A percentile compares a stretch with the other conserved stretches of the same genome.
Conservation (phyloP, 2,888 invertebrate genomes). For the Conops quadrifasciatus region DNA sequence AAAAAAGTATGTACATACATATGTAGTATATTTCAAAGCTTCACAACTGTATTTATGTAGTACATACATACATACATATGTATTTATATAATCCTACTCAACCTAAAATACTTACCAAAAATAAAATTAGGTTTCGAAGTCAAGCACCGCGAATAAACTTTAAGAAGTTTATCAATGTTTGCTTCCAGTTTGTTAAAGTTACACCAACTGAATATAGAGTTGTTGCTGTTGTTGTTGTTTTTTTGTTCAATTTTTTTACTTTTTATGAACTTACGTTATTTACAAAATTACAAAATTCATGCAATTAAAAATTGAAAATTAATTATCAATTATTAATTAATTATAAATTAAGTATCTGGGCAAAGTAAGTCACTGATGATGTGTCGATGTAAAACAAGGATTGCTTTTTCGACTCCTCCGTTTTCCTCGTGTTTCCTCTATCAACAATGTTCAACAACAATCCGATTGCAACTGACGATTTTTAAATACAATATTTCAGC, state of each 20-base stretch:
- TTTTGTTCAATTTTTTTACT: too few species aligned
- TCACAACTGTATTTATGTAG: too few species aligned
- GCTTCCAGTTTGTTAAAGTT: not conserved
- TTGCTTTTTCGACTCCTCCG: not conserved
- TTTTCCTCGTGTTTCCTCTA: not conserved
- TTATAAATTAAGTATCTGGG: not conserved
- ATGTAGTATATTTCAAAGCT: too few species aligned
- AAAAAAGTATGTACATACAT: too few species aligned
- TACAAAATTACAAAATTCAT: not conserved
- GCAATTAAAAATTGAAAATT: not conserved
- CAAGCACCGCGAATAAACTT: not conserved
- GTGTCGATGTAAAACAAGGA: not conserved
- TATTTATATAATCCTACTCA: too few species aligned
- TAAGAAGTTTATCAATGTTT: not conserved
- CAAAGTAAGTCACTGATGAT: not conserved
- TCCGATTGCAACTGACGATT: constrained; percentile 52
- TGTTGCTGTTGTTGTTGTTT: too few species aligned
- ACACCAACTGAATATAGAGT: not conserved
- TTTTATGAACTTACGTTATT: not conserved
- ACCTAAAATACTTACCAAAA: too few species aligned
- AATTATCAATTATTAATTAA: constrained; percentile 7
- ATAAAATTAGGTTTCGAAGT: not conserved
- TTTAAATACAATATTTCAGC: constrained; percentile 42
- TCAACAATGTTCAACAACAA: constrained; percentile 47
- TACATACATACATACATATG: too few species aligned